phyloP scores from a whole-genome alignment of 2,113 vertebrate genomes.

The Chloroceryle aenea region DNA sequence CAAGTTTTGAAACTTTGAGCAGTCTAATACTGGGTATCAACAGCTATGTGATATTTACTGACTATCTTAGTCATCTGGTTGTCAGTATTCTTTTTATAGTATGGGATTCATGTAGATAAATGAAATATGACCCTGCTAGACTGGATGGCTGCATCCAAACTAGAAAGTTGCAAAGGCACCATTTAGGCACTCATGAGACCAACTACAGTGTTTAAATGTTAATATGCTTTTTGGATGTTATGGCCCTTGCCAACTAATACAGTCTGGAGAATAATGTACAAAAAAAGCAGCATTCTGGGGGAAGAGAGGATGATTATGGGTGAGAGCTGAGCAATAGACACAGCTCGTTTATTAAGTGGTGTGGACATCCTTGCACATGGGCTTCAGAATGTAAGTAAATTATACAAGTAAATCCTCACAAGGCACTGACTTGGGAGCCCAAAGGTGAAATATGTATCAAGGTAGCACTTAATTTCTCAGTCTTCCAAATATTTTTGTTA shows the following conservation, averaged over 20 bases:
- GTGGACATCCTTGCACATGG: neutral
- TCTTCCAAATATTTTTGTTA: neutral
- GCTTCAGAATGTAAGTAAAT: neutral
- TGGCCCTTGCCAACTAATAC: neutral
- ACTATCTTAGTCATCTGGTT: neutral
- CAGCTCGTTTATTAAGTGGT: neutral
- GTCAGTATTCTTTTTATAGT: neutral
- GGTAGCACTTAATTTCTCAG: neutral
- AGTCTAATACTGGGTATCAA: neutral
- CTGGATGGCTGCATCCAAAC: neutral
- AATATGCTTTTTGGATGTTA: neutral
- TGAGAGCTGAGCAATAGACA: neutral
- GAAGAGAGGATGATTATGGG: neutral
- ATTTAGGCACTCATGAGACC: neutral
- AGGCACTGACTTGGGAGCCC: neutral
- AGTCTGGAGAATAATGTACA: neutral
- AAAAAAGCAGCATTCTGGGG: neutral
- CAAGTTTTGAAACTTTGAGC: neutral
- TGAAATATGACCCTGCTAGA: neutral
- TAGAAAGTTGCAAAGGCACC: neutral
- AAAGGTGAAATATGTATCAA: neutral
- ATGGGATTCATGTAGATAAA: neutral
- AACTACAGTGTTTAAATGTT: neutral
- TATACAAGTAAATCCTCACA: neutral
- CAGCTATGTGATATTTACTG: neutral